Percentiles rank a stretch among this genome's conserved stretches.
These are phyloP conservation scores for Theocolax elegans DNA, from an alignment of 1,140 invertebrate genomes.

Conservation along the genomic window DNA sequence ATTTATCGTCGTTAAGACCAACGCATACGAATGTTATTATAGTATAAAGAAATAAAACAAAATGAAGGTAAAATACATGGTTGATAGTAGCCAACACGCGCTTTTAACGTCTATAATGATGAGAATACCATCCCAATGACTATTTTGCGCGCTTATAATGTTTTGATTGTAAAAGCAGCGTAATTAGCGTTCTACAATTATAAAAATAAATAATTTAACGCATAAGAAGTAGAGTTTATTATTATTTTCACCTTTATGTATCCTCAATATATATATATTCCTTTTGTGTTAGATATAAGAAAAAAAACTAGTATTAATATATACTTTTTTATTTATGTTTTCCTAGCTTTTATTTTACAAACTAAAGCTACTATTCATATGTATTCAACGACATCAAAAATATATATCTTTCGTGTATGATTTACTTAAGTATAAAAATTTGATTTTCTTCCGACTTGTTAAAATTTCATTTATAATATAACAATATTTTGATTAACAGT, in stretches of 20 bases:
- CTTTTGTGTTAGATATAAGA: too few relatives aligned
- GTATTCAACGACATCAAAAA: too few relatives aligned
- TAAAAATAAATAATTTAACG: slow-evolving; percentile 42
- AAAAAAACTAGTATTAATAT: not conserved
- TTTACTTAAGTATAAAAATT: too few relatives aligned
- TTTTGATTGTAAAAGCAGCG: slow-evolving; percentile 38
- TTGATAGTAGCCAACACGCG: slow-evolving; percentile 16
- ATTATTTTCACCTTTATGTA: too few relatives aligned
- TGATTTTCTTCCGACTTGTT: too few relatives aligned
- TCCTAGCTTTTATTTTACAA: not conserved
- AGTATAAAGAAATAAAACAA: too few relatives aligned
- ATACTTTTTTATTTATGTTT: not conserved
- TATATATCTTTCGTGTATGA: too few relatives aligned
- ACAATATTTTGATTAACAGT: too few relatives aligned
- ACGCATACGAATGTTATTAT: slow-evolving; percentile 40
- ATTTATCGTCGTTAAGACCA: slow-evolving; percentile 40
- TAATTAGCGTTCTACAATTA: slow-evolving; percentile 36
- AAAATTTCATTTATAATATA: too few relatives aligned
- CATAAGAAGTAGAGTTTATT: slow-evolving; percentile 30
- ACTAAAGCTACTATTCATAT: too few relatives aligned
- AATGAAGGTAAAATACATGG: slow-evolving; percentile 25
- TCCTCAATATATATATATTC: too few relatives aligned
- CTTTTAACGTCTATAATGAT: slow-evolving; percentile 31
- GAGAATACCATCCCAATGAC: slow-evolving; percentile 25
- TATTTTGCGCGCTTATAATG: slow-evolving; percentile 32